Evolutionary conservation across 2,797 vertebrate species (phyloP).

Genomic region (Pampus argenteus): DNA sequence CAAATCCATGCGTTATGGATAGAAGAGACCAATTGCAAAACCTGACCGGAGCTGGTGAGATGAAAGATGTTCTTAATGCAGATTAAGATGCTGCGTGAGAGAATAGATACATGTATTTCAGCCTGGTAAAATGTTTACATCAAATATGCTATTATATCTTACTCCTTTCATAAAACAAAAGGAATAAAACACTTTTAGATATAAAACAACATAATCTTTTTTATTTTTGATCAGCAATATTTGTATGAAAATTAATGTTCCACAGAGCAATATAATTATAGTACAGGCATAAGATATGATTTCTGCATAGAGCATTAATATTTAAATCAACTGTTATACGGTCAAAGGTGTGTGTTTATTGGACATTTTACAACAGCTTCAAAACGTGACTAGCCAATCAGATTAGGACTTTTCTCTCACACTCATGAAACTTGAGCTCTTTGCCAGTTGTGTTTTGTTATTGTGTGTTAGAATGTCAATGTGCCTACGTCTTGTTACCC

Average conservation of each 20-base stretch:
- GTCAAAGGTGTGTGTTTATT: conserved; percentile 70
- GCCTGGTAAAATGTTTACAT: conserved; percentile 48
- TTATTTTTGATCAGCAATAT: conserved; percentile 61
- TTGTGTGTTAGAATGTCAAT: conserved; percentile 63
- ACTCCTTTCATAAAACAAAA: conserved; percentile 56
- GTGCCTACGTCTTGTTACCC: conserved; percentile 61
- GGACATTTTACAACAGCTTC: conserved; percentile 60
- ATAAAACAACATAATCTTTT: conserved; percentile 61
- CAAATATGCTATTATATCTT: conserved; percentile 56
- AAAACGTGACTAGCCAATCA: conserved; percentile 63
- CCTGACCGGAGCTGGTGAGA: conserved; percentile 46
- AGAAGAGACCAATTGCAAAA: conserved; percentile 46
- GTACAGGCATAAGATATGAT: conserved; percentile 41
- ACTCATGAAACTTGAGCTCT: conserved; percentile 40
- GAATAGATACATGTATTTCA: conserved; percentile 17
- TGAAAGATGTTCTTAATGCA: conserved; percentile 63
- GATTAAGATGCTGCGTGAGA: conserved; percentile 37
- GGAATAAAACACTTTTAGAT: conserved; percentile 46
- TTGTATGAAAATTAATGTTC: conserved; percentile 30
- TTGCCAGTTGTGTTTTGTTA: conserved; percentile 50
- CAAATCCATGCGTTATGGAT: conserved; percentile 67
- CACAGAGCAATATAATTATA: conserved; percentile 45
- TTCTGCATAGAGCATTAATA: conserved; percentile 61
- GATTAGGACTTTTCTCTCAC: conserved; percentile 23
- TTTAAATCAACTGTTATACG: conserved; percentile 65